Evolutionary conservation across 92 coral and sea anemone species (phyloP).

Genomic region (Muricea muricata): DNA sequence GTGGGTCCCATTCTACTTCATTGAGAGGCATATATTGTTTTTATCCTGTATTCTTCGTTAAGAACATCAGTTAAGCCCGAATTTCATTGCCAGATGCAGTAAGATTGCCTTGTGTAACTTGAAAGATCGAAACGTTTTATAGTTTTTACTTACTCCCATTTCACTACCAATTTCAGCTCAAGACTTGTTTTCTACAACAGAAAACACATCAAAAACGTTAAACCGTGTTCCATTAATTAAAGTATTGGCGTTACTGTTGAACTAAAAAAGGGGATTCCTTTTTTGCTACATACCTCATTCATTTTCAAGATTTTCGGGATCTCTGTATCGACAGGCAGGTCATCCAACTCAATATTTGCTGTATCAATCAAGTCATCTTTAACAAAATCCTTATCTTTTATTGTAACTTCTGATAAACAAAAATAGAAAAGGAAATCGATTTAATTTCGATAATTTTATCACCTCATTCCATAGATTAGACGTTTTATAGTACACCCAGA

Average conservation of each 20-base stretch:
- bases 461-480: too few relatives aligned
- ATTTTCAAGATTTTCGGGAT: neutral
- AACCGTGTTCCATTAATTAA: too few relatives aligned
- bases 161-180: neutral
- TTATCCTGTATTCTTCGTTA: neutral
- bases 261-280: neutral
- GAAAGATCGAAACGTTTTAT: too few relatives aligned
- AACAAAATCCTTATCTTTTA: slow-evolving; percentile 56
- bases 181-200: neutral
- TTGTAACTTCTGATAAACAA: slow-evolving; percentile 34
- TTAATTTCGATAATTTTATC: too few relatives aligned
- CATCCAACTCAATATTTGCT: neutral
- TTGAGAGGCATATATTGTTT: neutral
- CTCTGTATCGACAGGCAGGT: neutral
- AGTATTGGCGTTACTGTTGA: too few relatives aligned
- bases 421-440: neutral
- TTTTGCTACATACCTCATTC: neutral
- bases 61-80: too few relatives aligned
- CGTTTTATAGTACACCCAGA: too few relatives aligned
- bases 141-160: slow-evolving; percentile 11
- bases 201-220: neutral
- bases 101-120: too few relatives aligned
- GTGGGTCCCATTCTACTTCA: neutral
- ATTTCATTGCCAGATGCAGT: too few relatives aligned
- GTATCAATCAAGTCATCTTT: slow-evolving; percentile 54